Conservation (phyloP, 1,140 invertebrate genomes). For the Dendrolimus kikuchii region DNA sequence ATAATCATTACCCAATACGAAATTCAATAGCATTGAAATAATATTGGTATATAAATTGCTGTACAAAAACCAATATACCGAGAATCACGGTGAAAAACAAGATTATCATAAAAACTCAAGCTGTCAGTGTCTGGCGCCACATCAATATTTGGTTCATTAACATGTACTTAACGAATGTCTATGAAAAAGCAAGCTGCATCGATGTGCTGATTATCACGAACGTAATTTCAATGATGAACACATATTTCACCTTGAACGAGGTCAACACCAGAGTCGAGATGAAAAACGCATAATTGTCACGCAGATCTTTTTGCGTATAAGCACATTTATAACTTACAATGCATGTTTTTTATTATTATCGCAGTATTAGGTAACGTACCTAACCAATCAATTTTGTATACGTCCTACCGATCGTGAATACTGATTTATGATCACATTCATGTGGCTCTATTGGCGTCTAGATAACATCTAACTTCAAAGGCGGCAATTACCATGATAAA, state of each 20-base stretch:
- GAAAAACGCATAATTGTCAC: conserved; percentile 12
- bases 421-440: conserved; percentile 36
- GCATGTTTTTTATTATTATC: conserved; percentile 8
- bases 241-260: conserved; percentile 40
- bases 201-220: conserved; percentile 23
- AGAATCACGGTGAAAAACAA: conserved; percentile 2
- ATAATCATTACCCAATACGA: no score
- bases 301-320: conserved; percentile 1
- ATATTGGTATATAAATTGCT: conserved; percentile 1
- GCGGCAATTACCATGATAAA: conserved; percentile 64
- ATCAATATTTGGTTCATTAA: conserved; percentile 26
- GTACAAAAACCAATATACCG: background rate
- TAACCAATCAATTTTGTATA: background rate
- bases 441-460: conserved; percentile 27
- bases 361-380: conserved; percentile 1
- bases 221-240: conserved; percentile 34
- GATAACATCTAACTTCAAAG: conserved; percentile 61
- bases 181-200: conserved; percentile 21
- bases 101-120: conserved; percentile 4
- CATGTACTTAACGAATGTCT: conserved; percentile 17
- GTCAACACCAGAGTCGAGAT: conserved; percentile 39
- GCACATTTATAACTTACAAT: conserved; percentile 5
- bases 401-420: conserved; percentile 13
- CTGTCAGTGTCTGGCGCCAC: conserved; percentile 23
- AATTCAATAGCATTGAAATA: conserved; percentile 1